Base-by-base conservation (phyloP, 2,797 vertebrate genomes). In the Anas bernieri region DNA sequence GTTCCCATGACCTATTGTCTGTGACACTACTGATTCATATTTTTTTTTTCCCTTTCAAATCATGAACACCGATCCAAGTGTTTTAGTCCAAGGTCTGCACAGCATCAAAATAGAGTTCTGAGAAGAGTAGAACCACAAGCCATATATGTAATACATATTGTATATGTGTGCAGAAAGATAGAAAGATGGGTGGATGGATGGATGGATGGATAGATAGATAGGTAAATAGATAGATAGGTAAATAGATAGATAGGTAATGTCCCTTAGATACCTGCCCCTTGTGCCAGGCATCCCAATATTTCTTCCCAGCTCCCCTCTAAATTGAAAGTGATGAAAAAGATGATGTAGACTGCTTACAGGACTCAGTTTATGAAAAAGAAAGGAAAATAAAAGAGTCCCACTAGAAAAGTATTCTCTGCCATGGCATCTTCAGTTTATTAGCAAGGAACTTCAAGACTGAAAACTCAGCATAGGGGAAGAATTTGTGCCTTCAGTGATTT, bases 401-500 rank as follows among this genome's bases (percentile, higher is more conserved):
- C 2, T 21, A 39, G 59, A 74, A 61, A 33, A 46, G 9, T 41
- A n/a, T 85, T 77, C 16, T 79, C 31, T 94, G 45, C 52, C 18
- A 6, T 83, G 52, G 52, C 63, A 66, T 81, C 73, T 89, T 7
- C 30, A 88, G 45, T 78, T 94, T 73, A 56, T 46, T 35, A 26
- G 25, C 13, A 69, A 37, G 12, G 52, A 92, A 45, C 28, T 69
- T 86, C 10, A n/a, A 82, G 55, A 59, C 35, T 52, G 62, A 92
- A 37, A 35, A 41, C 3, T 88, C 66, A 52, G 73, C 54, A 48
- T 0, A 84, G 81, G 25, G 28, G 11, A 69, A 81, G 41, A 81
- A 17, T 43, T 55, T 17, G 74, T 84, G 33, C 35, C 79, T 91
- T 62, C n/a, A n/a, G 80, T 82, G 91, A 82, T 83, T 81, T 88